Base-by-base conservation (phyloP, 2,797 vertebrate species). In the Cuculus canorus region DNA sequence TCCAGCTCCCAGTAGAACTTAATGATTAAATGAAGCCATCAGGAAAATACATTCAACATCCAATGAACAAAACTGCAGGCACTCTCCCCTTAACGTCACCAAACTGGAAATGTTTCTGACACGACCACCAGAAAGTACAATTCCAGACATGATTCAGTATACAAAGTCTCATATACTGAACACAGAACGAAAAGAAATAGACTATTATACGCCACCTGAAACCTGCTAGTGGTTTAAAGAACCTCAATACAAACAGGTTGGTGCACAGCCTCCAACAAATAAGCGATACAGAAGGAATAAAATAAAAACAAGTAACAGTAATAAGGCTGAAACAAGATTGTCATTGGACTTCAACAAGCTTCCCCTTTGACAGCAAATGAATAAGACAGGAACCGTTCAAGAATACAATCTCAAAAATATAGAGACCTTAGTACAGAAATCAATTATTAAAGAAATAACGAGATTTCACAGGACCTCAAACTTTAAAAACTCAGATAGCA, bases 401-500 rank as follows among this genome's bases (percentile, higher is more conserved):
- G 88, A 84, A 52, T 19, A 39, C 37, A 73, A 25, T 23, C 75
- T 47, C 47, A 47, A 47, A 47, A 47, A 90, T 63, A 43, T 28
- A 50, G 28, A 82, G 22, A 66, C 17, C 17, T 19, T 39, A 69
- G 35, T 23, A 50, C 22, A 41, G 54, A 43, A 43, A 60, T 37
- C 21, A 71, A 63, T 64, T 77, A 52, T 37, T 78, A 39, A 77
- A 56, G 39, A 95, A 91, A 61, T 32, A 43, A 80, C 0, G 1
- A 82, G 39, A 73, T 54, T 82, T 43, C 16, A 6, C 13, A 39
- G 23, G 10, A 61, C 76, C 56, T 86, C 54, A 73, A 50, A 87
- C 80, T 61, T 93, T 83, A 56, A 92, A 86, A 96, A 25, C 65
- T 71, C 79, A 93, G 43, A 73, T 41, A 47, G 16, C 22, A 77